A percentile compares a stretch with the other conserved stretches of the same genome.
Evolutionary conservation across 2,888 invertebrate genomes (phyloP).

Genomic region (Napeogenes sylphis): DNA sequence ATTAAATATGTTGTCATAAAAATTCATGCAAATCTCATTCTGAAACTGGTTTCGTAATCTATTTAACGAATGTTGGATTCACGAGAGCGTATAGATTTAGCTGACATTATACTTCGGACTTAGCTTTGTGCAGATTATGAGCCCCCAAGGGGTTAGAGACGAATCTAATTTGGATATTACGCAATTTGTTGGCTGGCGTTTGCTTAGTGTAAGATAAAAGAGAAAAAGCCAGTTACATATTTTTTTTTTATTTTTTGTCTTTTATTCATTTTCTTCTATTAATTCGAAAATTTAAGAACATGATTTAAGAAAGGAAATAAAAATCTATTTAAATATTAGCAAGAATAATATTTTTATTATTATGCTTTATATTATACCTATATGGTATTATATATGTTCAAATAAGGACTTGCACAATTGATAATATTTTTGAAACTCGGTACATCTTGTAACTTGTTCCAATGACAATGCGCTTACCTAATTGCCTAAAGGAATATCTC

Average conservation of each 20-base stretch:
- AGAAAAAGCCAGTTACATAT: not conserved
- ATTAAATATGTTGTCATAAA: not conserved
- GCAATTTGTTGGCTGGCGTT: slow-evolving; percentile 47
- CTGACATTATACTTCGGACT: slow-evolving; percentile 30
- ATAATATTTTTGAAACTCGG: slow-evolving; percentile 12
- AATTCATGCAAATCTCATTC: slow-evolving; percentile 8
- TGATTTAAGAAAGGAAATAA: too few relatives aligned
- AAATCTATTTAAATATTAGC: too few relatives aligned
- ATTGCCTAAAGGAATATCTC: slow-evolving; percentile 56
- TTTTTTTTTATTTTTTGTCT: not conserved
- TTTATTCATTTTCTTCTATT: too few relatives aligned
- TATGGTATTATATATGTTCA: too few relatives aligned
- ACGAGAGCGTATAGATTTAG: slow-evolving; percentile 24
- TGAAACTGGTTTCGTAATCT: slow-evolving; percentile 15
- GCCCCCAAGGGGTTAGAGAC: slow-evolving; percentile 41
- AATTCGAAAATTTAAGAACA: too few relatives aligned
- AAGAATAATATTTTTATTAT: too few relatives aligned
- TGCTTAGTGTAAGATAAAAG: slow-evolving; percentile 2
- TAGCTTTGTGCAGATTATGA: slow-evolving; percentile 43
- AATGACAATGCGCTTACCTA: slow-evolving; percentile 44
- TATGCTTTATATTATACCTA: too few relatives aligned
- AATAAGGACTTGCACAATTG: not conserved
- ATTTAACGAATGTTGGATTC: slow-evolving; percentile 26
- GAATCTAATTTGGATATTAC: slow-evolving; percentile 63
- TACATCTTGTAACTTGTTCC: slow-evolving; percentile 38